Evolutionary conservation across 2,113 vertebrate genomes (phyloP).

Genomic region (Hydropotes inermis): DNA sequence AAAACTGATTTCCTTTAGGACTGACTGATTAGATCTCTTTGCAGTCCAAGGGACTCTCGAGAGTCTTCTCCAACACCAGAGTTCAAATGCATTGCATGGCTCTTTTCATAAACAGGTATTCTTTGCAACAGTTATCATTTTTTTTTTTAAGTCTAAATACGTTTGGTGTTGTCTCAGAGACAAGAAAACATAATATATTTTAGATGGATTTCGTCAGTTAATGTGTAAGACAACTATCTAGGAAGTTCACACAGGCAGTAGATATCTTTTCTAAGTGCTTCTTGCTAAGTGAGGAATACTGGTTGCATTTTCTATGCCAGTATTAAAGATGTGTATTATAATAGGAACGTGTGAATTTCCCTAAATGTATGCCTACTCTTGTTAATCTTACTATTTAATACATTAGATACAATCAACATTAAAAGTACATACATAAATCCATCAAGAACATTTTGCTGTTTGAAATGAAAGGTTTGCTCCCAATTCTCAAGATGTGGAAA

Average conservation of each 20-base stretch:
- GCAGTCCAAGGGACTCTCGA: too few species aligned
- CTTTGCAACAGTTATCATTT: neutral
- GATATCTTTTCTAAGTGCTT: neutral
- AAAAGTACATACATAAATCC: neutral
- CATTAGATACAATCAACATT: neutral
- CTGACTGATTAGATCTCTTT: too few species aligned
- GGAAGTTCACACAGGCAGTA: neutral
- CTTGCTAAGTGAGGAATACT: neutral
- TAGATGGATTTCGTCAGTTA: neutral
- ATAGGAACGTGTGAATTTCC: neutral
- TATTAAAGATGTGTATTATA: neutral
- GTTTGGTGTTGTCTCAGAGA: neutral
- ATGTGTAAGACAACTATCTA: neutral
- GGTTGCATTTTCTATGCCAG: neutral
- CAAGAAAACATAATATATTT: neutral
- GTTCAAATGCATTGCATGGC: neutral
- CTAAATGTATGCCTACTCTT: neutral
- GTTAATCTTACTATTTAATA: neutral
- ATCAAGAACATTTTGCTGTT: neutral
- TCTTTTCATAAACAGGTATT: neutral
- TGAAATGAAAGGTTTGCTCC: constrained; percentile 69
- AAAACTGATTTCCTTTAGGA: too few species aligned
- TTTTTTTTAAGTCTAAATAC: neutral
- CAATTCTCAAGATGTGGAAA: constrained; percentile 86
- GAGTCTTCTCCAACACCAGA: neutral